phyloP scores from a whole-genome alignment of 2,888 invertebrate species.

The Hedya salicella region DNA sequence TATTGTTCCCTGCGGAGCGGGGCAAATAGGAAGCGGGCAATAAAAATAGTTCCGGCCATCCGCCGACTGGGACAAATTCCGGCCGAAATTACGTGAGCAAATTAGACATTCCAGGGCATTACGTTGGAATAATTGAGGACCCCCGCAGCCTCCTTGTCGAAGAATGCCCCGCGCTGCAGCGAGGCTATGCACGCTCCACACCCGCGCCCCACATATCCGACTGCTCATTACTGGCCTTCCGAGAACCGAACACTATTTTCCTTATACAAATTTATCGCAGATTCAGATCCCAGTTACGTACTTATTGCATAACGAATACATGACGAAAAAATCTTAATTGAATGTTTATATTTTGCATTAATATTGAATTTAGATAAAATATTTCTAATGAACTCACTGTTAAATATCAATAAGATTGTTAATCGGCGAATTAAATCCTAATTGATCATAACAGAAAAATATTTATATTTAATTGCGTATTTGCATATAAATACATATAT shows the following conservation, averaged over 20 bases:
- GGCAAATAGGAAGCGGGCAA: constrained; percentile 82
- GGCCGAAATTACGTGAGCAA: constrained; percentile 83
- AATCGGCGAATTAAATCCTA: constrained; percentile 15
- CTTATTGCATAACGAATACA: constrained; percentile 2
- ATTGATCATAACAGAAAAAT: constrained; percentile 12
- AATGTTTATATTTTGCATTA: constrained; percentile 16
- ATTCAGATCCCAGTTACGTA: not conserved
- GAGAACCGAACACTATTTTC: constrained; percentile 15
- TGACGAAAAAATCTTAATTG: not conserved
- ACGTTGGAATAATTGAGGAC: constrained; percentile 76
- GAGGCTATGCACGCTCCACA: constrained; percentile 17
- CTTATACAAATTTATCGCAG: constrained; percentile 7
- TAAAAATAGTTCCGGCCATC: constrained; percentile 81
- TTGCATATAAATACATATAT: constrained; percentile 8
- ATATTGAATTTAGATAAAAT: constrained; percentile 11
- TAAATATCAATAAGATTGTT: constrained; percentile 1
- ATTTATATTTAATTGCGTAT: constrained; percentile 6
- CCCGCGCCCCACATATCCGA: constrained; percentile 23
- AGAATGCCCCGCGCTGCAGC: constrained; percentile 57
- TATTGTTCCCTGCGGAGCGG: constrained; percentile 75
- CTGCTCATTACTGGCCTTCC: constrained; percentile 11
- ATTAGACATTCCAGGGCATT: constrained; percentile 83
- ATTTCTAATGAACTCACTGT: constrained; percentile 6
- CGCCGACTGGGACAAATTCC: constrained; percentile 79
- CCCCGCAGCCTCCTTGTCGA: constrained; percentile 60